A percentile compares a stretch with the other conserved stretches of the same genome.
These are phyloP conservation scores for Ibidorhyncha struthersii DNA, from an alignment of 2,113 vertebrate genomes.

Conservation along the genomic window DNA sequence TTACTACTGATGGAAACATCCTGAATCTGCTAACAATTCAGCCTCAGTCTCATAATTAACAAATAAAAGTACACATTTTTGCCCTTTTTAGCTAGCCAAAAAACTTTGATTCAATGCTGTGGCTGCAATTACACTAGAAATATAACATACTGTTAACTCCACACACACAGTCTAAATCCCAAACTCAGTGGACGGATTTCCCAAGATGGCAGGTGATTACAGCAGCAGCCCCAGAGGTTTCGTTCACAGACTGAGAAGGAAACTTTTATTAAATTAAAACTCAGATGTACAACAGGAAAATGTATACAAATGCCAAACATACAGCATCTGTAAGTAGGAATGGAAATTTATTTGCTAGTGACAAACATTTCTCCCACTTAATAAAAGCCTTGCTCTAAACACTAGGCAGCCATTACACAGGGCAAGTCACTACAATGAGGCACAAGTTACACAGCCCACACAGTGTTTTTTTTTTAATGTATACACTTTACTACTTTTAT, in stretches of 20 bases:
- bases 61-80: not conserved
- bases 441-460: not conserved
- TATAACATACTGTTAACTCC: not conserved
- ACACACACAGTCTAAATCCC: accelerated
- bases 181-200: not conserved
- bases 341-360: not conserved
- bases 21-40: not conserved
- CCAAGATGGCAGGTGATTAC: not conserved
- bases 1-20: not conserved
- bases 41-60: not conserved
- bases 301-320: not conserved
- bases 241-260: not conserved
- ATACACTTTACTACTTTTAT: not conserved
- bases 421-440: not conserved
- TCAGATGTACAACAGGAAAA: not conserved
- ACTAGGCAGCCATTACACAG: not conserved
- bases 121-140: not conserved
- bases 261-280: not conserved
- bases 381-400: not conserved
- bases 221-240: not conserved
- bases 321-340: not conserved
- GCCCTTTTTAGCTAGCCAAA: not conserved
- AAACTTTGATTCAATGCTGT: not conserved
- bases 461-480: not conserved
- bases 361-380: not conserved